Conservation (phyloP, 2,888 invertebrate species). For the Blastobasis adustella region DNA sequence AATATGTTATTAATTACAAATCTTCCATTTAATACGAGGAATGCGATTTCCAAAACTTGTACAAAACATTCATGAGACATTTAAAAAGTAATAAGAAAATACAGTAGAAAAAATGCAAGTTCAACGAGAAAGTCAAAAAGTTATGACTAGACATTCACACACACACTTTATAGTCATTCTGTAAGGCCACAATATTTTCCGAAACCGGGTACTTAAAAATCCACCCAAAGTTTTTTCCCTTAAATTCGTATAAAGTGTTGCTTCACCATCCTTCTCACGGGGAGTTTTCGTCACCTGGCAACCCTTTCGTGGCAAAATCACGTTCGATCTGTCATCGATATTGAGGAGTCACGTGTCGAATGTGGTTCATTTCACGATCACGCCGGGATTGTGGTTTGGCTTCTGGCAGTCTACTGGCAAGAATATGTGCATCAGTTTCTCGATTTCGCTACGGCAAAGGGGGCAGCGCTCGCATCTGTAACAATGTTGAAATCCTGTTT, state of each 20-base stretch:
- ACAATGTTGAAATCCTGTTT: slow-evolving; percentile 11
- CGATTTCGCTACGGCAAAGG: slow-evolving; percentile 82
- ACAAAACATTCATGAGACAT: slow-evolving; percentile 5
- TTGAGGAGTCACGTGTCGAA: slow-evolving; percentile 18
- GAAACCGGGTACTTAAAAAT: neutral
- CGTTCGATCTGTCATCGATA: slow-evolving; percentile 19
- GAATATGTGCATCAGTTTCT: slow-evolving; percentile 81
- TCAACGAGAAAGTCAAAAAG: slow-evolving; percentile 28
- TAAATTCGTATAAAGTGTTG: neutral
- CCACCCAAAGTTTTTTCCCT: neutral
- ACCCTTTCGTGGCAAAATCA: neutral
- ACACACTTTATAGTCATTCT: slow-evolving; percentile 26
- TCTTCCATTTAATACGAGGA: slow-evolving; percentile 11
- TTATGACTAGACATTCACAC: slow-evolving; percentile 63
- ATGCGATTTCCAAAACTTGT: slow-evolving; percentile 15
- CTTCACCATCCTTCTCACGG: neutral
- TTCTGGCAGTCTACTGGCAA: slow-evolving; percentile 76
- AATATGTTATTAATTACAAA: slow-evolving; percentile 2
- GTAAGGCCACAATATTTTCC: slow-evolving; percentile 14
- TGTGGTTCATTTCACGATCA: slow-evolving; percentile 52
- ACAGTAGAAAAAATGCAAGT: slow-evolving; percentile 31
- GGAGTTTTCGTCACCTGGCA: neutral
- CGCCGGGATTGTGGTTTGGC: slow-evolving; percentile 28
- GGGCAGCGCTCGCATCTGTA: slow-evolving; percentile 83
- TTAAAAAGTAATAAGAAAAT: no score